These are phyloP conservation scores for Rhynchopsitta pachyrhyncha DNA, from an alignment of 2,113 vertebrate species.

Conservation along the genomic window DNA sequence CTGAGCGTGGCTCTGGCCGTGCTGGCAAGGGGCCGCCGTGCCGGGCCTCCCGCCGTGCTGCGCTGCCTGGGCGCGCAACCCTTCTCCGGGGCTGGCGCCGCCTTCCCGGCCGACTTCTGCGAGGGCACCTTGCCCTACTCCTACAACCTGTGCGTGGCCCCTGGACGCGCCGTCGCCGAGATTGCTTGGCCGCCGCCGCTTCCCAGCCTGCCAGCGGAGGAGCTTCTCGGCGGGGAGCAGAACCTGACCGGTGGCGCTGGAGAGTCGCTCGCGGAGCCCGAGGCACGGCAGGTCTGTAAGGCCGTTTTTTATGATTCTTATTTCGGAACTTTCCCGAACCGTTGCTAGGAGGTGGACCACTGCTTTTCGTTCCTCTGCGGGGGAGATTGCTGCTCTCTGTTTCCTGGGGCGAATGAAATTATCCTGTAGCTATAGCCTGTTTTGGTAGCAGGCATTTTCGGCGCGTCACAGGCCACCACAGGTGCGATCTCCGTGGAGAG, in stretches of 20 bases:
- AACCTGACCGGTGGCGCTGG: neutral
- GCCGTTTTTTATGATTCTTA: neutral
- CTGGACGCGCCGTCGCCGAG: neutral
- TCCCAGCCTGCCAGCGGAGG: neutral
- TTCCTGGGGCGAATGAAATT: neutral
- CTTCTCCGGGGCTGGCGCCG: neutral
- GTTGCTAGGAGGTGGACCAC: neutral
- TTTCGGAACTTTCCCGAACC: neutral
- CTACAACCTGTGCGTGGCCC: constrained; percentile 51
- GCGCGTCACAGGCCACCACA: neutral
- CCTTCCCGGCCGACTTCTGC: constrained; percentile 32
- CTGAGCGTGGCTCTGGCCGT: too few species aligned
- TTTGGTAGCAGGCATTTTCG: neutral
- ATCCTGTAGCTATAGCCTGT: neutral
- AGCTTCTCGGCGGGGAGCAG: too few species aligned
- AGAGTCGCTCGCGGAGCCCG: fast-evolving
- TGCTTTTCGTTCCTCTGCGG: neutral
- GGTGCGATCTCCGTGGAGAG: neutral
- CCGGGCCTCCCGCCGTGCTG: neutral
- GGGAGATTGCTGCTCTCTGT: neutral
- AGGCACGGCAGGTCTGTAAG: neutral
- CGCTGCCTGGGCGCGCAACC: constrained; percentile 26
- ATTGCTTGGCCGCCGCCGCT: too few species aligned
- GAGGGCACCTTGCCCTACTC: constrained; percentile 70
- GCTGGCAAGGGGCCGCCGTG: too few species aligned